A percentile compares a stretch with the other conserved stretches of the same genome.
phyloP scores from a whole-genome alignment of 92 coral and sea anemone species.

The Anthopleura xanthogrammica region DNA sequence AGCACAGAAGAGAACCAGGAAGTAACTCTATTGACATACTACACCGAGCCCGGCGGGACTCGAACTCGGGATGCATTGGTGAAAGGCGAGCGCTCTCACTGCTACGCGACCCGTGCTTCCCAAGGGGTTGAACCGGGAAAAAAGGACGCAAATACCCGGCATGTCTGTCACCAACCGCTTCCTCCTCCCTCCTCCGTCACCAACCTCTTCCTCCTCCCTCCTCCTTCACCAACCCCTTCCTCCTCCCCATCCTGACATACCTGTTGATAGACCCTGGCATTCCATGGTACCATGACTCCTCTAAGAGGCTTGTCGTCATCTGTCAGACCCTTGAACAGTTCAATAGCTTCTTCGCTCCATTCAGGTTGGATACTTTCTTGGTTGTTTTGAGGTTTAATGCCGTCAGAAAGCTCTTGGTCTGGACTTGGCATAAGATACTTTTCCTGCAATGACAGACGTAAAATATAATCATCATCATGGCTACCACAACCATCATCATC shows the following conservation, averaged over 20 bases:
- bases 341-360: conserved; percentile 77
- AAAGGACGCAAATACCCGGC: no score
- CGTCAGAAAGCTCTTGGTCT: conserved; percentile 23
- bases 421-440: conserved; percentile 62
- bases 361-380: conserved; percentile 12
- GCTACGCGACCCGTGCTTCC: no score
- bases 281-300: conserved; percentile 83
- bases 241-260: background rate
- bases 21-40: no score
- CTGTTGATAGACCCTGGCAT: conserved; percentile 59
- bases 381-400: background rate
- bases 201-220: no score
- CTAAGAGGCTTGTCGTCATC: conserved; percentile 74
- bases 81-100: no score
- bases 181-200: no score
- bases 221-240: no score
- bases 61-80: no score
- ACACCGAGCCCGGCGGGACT: no score
- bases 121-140: no score
- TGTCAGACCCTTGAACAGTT: conserved; percentile 73
- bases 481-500: background rate
- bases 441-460: conserved; percentile 28
- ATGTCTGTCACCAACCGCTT: no score
- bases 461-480: background rate
- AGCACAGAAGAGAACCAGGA: no score